Evolutionary conservation across 2,888 invertebrate species (phyloP).

Genomic region (Heliconius sara): DNA sequence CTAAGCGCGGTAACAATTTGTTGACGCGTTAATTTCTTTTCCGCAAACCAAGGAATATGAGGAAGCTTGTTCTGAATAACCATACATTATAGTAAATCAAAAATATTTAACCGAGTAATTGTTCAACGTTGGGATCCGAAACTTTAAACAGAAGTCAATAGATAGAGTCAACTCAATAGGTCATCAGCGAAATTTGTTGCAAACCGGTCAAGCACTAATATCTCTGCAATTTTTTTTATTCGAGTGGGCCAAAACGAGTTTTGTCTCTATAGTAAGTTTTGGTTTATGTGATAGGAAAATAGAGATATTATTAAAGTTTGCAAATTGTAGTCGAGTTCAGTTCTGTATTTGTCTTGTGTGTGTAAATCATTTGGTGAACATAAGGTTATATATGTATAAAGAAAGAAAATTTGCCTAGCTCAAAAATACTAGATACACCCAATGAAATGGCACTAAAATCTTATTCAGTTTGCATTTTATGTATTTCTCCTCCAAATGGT

Average conservation of each 20-base stretch:
- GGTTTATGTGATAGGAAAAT: conserved; percentile 12
- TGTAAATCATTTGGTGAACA: not conserved
- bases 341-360: not conserved
- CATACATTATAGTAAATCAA: too few species aligned
- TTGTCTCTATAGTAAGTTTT: conserved; percentile 25
- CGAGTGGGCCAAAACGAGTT: conserved; percentile 35
- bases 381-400: not conserved
- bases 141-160: conserved; percentile 48
- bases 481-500: not conserved
- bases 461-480: too few species aligned
- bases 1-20: too few species aligned
- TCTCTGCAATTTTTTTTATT: conserved; percentile 44
- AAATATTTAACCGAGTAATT: conserved; percentile 16
- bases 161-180: conserved; percentile 47
- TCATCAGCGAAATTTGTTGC: conserved; percentile 44
- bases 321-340: not conserved
- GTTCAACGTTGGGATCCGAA: conserved; percentile 35
- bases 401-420: not conserved
- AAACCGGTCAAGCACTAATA: conserved; percentile 44
- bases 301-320: conserved; percentile 5
- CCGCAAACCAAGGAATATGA: too few species aligned
- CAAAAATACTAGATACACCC: not conserved
- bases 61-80: too few species aligned
- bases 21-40: too few species aligned
- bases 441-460: not conserved